Conservation (phyloP, 1,140 invertebrate genomes). For the Augochlora pura region DNA sequence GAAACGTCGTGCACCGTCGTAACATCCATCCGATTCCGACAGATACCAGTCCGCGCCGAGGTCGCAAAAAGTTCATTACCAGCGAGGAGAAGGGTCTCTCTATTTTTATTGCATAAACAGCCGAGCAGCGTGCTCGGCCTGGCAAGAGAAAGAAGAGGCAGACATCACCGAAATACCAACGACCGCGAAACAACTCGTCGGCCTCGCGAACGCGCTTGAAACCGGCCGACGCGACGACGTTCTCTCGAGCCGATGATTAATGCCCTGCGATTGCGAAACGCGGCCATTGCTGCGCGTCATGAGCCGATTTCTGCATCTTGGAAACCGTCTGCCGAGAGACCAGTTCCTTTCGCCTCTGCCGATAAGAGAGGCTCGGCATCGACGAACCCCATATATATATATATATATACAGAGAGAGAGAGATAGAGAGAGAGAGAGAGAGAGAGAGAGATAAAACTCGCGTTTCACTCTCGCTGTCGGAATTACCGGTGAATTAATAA, state of each 20-base stretch:
- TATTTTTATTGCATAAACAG: too few relatives aligned
- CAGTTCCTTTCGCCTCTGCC: not conserved
- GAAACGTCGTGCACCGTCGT: too few relatives aligned
- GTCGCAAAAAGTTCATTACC: too few relatives aligned
- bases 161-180: constrained; percentile 63
- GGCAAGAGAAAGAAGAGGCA: constrained; percentile 35
- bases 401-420: too few relatives aligned
- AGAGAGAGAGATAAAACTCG: not conserved
- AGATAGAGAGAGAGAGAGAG: not conserved
- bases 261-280: constrained; percentile 42
- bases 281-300: constrained; percentile 2
- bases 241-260: constrained; percentile 39
- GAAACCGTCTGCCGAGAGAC: not conserved
- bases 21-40: too few relatives aligned
- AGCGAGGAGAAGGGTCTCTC: too few relatives aligned
- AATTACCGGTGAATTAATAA: not conserved
- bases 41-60: too few relatives aligned
- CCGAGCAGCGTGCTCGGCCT: not conserved
- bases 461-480: not conserved
- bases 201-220: constrained; percentile 51
- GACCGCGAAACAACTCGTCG: constrained; percentile 65
- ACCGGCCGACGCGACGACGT: constrained; percentile 36
- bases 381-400: too few relatives aligned
- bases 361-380: not conserved
- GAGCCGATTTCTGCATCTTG: constrained; percentile 10